Base-by-base conservation (phyloP, 1,140 invertebrate genomes). In the Fopius arisanus region DNA sequence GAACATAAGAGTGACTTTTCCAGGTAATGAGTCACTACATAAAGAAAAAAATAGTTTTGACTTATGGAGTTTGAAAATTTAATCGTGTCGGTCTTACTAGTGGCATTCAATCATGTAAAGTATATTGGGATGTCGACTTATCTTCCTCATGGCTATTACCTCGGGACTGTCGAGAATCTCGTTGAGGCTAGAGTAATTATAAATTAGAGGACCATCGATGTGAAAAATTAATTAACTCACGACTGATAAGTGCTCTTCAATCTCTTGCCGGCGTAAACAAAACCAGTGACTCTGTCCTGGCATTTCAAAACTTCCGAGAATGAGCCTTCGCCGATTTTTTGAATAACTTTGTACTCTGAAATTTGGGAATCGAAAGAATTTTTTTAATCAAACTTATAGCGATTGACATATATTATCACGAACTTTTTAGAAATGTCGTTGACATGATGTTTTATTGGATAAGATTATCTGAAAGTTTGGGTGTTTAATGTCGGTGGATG, bases 251-350 rank as follows among this genome's bases (percentile, higher is more conserved):
- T 83, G 81, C 91, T 91, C 81, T 92, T 93, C 72, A 93, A 86
- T 79, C 89, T 86, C 84, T 93, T 93, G 37, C 91, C 92, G 4
- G 92, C 92, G 80, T 89, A 91, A 37, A 88, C 83, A 33, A 83
- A 79, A 51, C 89, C 90, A 75, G 88, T 90, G 75, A 86, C 80
- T 73, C 88, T 84, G 72, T 91, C 86, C 80, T 92, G 88, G 82
- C 92, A 92, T 89, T 91, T 92, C 65, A 92, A 82, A 14, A 93
- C 92, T 77, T 93, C 92, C 0, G 92, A 92, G 85, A 93, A 93
- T 10, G 92, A 91, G 5, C 92, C 92, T 85, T 91, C 89, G 0
- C 90, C 90, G 72, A 91, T 90, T 89, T 92, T 92, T 31, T 89
- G 83, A 67, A 92, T 75, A 73, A 92, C 87, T 83, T 90, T 89